Evolutionary conservation across 92 coral and sea anemone genomes (phyloP).

Genomic region (Bergia puertoricense): DNA sequence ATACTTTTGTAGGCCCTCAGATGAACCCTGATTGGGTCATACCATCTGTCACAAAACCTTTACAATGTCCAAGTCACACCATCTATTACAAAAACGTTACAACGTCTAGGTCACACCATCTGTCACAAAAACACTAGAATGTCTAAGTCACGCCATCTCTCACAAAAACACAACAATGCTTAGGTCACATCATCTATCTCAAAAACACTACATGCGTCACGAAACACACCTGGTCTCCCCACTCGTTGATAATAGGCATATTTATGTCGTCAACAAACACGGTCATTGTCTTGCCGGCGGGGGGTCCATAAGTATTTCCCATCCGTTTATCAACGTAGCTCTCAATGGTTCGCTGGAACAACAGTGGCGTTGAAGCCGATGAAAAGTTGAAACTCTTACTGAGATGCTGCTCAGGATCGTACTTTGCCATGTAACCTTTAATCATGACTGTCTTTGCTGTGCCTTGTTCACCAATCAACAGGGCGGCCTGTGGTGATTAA

Average conservation of each 20-base stretch:
- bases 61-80: no score
- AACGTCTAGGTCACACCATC: no score
- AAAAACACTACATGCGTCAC: not conserved
- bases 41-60: no score
- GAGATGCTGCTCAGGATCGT: conserved; percentile 91
- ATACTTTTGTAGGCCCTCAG: no score
- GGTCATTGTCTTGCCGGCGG: conserved; percentile 91
- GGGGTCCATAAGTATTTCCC: conserved; percentile 92
- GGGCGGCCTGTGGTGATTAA: conserved; percentile 69
- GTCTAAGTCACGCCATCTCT: no score
- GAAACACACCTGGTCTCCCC: conserved; percentile 88
- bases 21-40: no score
- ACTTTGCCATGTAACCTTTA: conserved; percentile 89
- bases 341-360: conserved; percentile 92
- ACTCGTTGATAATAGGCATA: conserved; percentile 88
- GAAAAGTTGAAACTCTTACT: conserved; percentile 96
- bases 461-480: conserved; percentile 97
- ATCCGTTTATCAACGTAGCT: conserved; percentile 89
- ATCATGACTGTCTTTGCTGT: conserved; percentile 99
- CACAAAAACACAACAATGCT: no score
- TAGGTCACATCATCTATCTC: no score
- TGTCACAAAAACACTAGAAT: not conserved
- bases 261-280: conserved; percentile 82
- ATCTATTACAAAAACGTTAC: no score
- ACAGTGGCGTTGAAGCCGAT: conserved; percentile 93